Percentiles rank a stretch among this genome's conserved stretches.
Evolutionary conservation across 2,113 vertebrate genomes (phyloP).

Genomic region (Zosterops borbonicus): DNA sequence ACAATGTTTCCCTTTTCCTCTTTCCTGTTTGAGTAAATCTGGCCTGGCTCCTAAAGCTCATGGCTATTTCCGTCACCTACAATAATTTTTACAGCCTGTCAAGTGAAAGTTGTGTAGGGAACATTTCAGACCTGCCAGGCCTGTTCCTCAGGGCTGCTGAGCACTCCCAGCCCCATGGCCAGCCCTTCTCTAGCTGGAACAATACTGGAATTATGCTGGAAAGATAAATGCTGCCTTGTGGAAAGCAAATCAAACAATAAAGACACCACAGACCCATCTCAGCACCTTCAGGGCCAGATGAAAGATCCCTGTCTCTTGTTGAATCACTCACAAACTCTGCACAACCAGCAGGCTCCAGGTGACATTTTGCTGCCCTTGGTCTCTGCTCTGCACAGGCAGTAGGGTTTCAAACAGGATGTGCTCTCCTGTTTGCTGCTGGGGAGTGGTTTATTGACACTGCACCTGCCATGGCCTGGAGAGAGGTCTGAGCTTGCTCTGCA

Average conservation of each 20-base stretch:
- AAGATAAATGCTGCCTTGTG: background rate
- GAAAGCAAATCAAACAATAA: background rate
- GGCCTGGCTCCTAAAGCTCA: background rate
- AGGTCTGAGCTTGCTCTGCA: background rate
- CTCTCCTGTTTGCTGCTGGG: background rate
- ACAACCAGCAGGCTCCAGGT: background rate
- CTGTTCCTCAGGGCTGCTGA: background rate
- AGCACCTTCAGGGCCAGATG: background rate
- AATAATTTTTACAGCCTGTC: background rate
- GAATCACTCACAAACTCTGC: fast-evolving
- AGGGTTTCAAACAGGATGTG: background rate
- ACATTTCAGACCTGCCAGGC: background rate
- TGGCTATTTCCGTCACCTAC: background rate
- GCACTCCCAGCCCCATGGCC: background rate
- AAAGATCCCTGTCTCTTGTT: background rate
- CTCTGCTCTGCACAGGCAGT: background rate
- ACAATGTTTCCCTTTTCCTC: conserved; percentile 14
- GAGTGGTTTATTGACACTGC: background rate
- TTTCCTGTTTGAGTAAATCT: conserved; percentile 15
- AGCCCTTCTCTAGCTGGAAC: background rate
- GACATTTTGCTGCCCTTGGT: background rate
- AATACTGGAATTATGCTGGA: background rate
- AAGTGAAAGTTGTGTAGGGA: background rate
- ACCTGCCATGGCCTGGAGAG: background rate
- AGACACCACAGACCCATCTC: background rate